Evolutionary conservation across 1,140 invertebrate species (phyloP).

Genomic region (Teleogryllus occipitalis): DNA sequence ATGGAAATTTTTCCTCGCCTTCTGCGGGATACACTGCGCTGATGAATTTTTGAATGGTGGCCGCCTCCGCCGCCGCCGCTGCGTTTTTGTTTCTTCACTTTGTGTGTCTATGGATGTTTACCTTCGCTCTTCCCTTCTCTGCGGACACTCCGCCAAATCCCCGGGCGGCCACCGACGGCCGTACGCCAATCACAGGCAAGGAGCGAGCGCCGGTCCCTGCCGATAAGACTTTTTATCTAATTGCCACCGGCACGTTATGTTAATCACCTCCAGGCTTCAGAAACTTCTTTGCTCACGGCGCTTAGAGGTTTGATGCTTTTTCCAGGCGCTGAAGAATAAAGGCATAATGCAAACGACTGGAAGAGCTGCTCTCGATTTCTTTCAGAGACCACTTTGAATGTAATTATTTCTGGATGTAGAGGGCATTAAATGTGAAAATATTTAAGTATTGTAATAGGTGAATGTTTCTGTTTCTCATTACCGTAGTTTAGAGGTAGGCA

Average conservation of each 20-base stretch:
- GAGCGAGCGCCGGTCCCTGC: background rate
- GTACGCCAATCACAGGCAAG: background rate
- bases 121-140: background rate
- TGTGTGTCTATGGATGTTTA: background rate
- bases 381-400: too few species aligned
- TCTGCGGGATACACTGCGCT: background rate
- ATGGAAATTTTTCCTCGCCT: conserved; percentile 4
- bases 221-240: conserved; percentile 5
- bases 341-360: too few species aligned
- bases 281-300: background rate
- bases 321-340: too few species aligned
- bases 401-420: too few species aligned
- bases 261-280: background rate
- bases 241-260: background rate
- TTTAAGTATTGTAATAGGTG: too few species aligned
- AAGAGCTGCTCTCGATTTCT: too few species aligned
- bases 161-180: background rate
- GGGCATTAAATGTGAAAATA: too few species aligned
- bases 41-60: background rate
- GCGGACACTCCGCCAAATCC: background rate
- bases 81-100: background rate
- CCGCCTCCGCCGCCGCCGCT: too few species aligned
- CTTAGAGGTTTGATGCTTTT: too few species aligned
- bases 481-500: too few species aligned
- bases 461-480: too few species aligned